Base-by-base conservation (phyloP, 2,113 vertebrate genomes). In the Odontesthes bonariensis region DNA sequence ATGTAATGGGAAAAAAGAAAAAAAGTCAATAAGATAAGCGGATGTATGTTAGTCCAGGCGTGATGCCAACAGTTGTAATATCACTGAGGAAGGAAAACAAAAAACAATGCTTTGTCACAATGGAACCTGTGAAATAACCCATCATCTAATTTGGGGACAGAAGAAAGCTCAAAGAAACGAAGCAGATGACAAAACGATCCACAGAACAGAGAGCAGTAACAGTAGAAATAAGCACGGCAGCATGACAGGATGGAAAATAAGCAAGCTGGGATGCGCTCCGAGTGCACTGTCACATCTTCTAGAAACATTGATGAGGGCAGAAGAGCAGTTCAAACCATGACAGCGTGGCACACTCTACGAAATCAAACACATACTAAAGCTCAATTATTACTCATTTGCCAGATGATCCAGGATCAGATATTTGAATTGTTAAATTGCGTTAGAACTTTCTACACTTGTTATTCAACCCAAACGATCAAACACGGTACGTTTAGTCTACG, bases 211-310 rank as follows among this genome's bases (percentile, higher is more conserved):
- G n/a, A 69, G 74, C 54, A 73, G 51, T 17, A 63, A 49, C 19
- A 78, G 75, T 49, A 84, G 56, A 52, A 31, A 70, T n/a, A 79
- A 81, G 81, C 75, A 83, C 5, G 80, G 82, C 62, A 84, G 77
- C 42, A 53, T 62, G 35, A 75, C 61, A 53, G 62, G 75, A 86
- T 84, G 81, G 74, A 78, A 61, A 64, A 63, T 20, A 84, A 92
- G 91, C 88, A 88, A 87, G 89, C 84, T 69, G 58, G 79, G 78
- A 88, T 73, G 74, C 8, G 38, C 42, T 73, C 71, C 35, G 69
- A 83, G 67, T 77, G 84, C 84, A 81, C 68, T 23, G 51, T 68
- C 75, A 77, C 47, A 56, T 35, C 61, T 42, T 67, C 17, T 51
- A 76, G n/a, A 8, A 27, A 38, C 64, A 62, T 32, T 22, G 38